Evolutionary conservation across 37 sponge, comb jelly and placozoan species (phyloP), one percentile per base, ranked within the genome.

Genomic region (Ephydatia muelleri): DNA sequence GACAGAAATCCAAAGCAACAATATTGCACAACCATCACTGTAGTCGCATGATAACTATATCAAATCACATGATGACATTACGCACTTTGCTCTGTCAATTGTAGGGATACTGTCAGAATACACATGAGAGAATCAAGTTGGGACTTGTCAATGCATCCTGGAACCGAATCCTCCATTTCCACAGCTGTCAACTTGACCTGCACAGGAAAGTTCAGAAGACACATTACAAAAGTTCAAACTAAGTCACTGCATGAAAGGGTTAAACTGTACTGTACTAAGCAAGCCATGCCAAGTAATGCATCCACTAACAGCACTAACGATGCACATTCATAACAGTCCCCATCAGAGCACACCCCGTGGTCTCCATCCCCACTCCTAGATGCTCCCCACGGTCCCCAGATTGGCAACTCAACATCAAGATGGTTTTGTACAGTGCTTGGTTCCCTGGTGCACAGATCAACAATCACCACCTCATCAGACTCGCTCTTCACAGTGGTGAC

Each of bases 151-250:
- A 79, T 75, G 36, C 89, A 89, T 14, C 84, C 89, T 67, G 34
- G 31, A 35, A 84, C 48, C n/a, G 73, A 39, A 40, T 89, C 89
- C 49, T 89, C 76, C 0, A 89, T 68, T 37, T 84, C 80, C 28
- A 73, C 78, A 11, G 79, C 79, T 14, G 80, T 79, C 33, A 84
- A 64, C 67, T 84, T 90, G 32, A 83, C 67, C 88, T 88, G 40
- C n/a, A n/a, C n/a, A n/a, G n/a, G n/a, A n/a, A n/a, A n/a, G n/a
- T n/a, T n/a, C n/a, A n/a, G n/a, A n/a, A n/a, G n/a, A n/a, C n/a
- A n/a, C n/a, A n/a, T n/a, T n/a, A n/a, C n/a, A n/a, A n/a, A n/a
- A n/a, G n/a, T n/a, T n/a, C n/a, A n/a, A n/a, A n/a, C n/a, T n/a
- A n/a, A n/a, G n/a, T n/a, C n/a, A n/a, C n/a, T n/a, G n/a, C n/a